phyloP scores from a whole-genome alignment of 2,888 invertebrate genomes.

The Hymenopus coronatus region DNA sequence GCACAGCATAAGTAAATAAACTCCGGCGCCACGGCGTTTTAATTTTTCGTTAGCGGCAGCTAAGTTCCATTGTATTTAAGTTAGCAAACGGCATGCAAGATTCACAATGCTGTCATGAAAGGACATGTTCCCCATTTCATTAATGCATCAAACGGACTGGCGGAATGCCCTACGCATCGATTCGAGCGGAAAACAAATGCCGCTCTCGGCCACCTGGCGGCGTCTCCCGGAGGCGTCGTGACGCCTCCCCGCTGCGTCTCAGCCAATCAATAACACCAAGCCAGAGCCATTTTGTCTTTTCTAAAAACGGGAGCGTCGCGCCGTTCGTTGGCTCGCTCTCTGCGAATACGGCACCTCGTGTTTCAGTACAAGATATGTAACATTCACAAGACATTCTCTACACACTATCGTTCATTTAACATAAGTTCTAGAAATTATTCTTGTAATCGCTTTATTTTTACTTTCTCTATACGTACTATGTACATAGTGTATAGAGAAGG shows the following conservation, averaged over 20 bases:
- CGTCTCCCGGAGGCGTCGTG: neutral
- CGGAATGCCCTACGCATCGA: neutral
- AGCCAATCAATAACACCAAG: slow-evolving; percentile 30
- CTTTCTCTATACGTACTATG: too few relatives aligned
- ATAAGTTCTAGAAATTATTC: too few relatives aligned
- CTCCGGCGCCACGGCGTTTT: neutral
- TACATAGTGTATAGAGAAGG: too few relatives aligned
- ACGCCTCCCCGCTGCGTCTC: neutral
- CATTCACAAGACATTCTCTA: too few relatives aligned
- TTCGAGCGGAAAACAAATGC: neutral
- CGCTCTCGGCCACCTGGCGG: neutral
- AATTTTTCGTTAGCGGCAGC: neutral
- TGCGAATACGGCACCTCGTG: too few relatives aligned
- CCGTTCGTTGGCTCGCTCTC: too few relatives aligned
- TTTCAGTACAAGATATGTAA: too few relatives aligned
- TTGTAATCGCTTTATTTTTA: too few relatives aligned
- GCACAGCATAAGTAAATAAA: neutral
- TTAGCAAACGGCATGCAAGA: neutral
- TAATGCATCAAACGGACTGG: neutral
- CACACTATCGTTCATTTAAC: too few relatives aligned
- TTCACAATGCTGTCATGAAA: neutral
- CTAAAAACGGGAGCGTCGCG: slow-evolving; percentile 11
- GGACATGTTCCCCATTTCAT: neutral
- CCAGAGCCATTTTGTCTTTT: slow-evolving; percentile 46
- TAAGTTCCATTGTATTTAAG: neutral